A percentile compares a stretch with the other conserved stretches of the same genome.
Conservation (phyloP, 2,113 vertebrate species). For the Ceratotherium simum region DNA sequence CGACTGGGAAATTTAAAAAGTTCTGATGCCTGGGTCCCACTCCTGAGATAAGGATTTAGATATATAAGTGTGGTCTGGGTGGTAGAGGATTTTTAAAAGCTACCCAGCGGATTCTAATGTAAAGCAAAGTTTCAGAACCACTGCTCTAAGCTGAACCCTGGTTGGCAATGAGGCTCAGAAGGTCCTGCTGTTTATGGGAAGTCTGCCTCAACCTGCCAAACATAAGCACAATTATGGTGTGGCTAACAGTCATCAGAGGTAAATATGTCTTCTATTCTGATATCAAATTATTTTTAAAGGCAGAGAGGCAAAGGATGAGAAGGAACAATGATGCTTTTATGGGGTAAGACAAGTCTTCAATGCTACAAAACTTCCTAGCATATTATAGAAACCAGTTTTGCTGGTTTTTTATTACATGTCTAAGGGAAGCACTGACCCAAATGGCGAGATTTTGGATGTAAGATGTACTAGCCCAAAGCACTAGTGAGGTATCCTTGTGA, state of each 20-base stretch:
- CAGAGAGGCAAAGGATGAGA: constrained; percentile 42
- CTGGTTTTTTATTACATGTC: constrained; percentile 73
- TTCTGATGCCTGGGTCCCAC: neutral
- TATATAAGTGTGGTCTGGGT: neutral
- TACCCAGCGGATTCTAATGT: neutral
- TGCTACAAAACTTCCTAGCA: constrained; percentile 55
- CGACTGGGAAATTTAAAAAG: neutral
- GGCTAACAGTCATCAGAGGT: neutral
- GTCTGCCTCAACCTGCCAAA: neutral
- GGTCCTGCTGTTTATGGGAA: neutral
- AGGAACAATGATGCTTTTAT: constrained; percentile 74
- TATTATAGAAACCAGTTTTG: constrained; percentile 72
- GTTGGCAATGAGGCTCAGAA: neutral
- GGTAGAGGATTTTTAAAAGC: neutral
- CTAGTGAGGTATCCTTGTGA: neutral
- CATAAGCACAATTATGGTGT: neutral
- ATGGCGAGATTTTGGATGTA: constrained; percentile 22
- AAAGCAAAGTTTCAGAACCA: neutral
- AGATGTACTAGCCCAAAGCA: constrained; percentile 3
- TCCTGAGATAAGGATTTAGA: neutral
- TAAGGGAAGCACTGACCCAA: constrained; percentile 49
- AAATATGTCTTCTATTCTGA: constrained; percentile 37
- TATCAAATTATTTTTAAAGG: constrained; percentile 69
- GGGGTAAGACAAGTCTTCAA: constrained; percentile 46
- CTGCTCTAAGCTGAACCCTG: neutral